Base-by-base conservation (phyloP, 2,888 invertebrate genomes). In the Leptopterna dolabrata region DNA sequence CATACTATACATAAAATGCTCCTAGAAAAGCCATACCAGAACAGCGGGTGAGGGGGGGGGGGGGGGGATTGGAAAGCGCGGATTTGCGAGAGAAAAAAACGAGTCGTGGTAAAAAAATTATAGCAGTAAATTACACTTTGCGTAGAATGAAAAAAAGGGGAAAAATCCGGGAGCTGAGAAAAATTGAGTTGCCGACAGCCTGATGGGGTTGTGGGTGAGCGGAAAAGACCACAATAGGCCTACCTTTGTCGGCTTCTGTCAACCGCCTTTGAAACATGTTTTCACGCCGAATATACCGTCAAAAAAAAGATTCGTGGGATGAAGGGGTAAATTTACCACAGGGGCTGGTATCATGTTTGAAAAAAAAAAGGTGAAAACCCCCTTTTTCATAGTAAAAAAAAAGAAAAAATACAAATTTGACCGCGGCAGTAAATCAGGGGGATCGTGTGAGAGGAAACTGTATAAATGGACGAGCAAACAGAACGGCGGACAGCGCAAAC, bases 241-340 rank as follows among this genome's bases (percentile, higher is more conserved):
- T 47, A 85, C 85, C 85, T 85, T 76, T 85, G 85, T 85, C 55
- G 45, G 47, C 36, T 29, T 76, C 85, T 85, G 85, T 85, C 85
- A 85, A 85, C 85, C 85, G 85, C 85, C 85, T 85, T 85, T 85
- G 85, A 85, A 85, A 85, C 85, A 85, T 85, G 85, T 85, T 85
- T 85, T 76, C 85, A 85, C 85, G 73, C 85, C 85, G 73, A 85
- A 85, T 85, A 85, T 45, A 85, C 29, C 85, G 41, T 73, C 47
- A 85, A 85, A 85, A 73, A 85, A 73, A 73, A 36, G 81, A 55
- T 29, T 29, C 30, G 19, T 19, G 11, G 24, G 9, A n/a, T n/a
- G 13, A 14, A 43, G 55, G 27, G 30, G 55, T 24, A 29, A 55
- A 47, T 45, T 45, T 16, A 41, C 36, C 76, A 24, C 45, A 27